Percentiles rank a stretch among this genome's conserved stretches.
Conservation (phyloP, 37 sponge, comb jelly and placozoan genomes). For the Amphimedon queenslandica region DNA sequence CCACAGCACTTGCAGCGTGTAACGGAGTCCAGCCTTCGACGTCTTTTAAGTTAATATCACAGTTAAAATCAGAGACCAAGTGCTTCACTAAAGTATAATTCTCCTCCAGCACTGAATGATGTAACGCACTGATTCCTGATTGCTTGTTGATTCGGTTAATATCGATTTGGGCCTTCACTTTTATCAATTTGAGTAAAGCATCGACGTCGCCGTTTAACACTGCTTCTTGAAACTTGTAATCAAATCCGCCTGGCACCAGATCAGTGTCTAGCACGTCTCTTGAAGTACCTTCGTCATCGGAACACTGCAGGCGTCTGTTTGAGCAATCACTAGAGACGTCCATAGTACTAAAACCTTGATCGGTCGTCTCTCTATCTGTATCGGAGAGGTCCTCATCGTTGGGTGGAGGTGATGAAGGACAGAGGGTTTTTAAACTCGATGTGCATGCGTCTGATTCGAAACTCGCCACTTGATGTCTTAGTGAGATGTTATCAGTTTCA, state of each 20-base stretch:
- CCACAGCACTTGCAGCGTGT: constrained; percentile 88
- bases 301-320: constrained; percentile 13
- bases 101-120: constrained; percentile 82
- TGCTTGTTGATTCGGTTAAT: constrained; percentile 65
- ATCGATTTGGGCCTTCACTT: constrained; percentile 52
- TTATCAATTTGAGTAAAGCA: constrained; percentile 46
- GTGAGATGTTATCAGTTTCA: constrained; percentile 2
- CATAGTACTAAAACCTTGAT: constrained; percentile 82
- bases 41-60: constrained; percentile 59
- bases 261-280: constrained; percentile 49
- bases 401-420: neutral
- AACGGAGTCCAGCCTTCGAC: constrained; percentile 82
- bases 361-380: constrained; percentile 30
- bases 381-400: constrained; percentile 3
- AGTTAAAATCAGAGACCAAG: constrained; percentile 64
- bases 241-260: constrained; percentile 43
- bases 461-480: neutral
- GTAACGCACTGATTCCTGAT: constrained; percentile 72
- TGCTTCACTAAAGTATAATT: constrained; percentile 72
- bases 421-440: neutral
- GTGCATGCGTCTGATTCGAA: neutral
- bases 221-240: constrained; percentile 86
- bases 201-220: constrained; percentile 60
- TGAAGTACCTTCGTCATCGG: constrained; percentile 37
- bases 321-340: constrained; percentile 74